phyloP scores from a whole-genome alignment of 2,888 invertebrate species.

The Synergus laeviventris region DNA sequence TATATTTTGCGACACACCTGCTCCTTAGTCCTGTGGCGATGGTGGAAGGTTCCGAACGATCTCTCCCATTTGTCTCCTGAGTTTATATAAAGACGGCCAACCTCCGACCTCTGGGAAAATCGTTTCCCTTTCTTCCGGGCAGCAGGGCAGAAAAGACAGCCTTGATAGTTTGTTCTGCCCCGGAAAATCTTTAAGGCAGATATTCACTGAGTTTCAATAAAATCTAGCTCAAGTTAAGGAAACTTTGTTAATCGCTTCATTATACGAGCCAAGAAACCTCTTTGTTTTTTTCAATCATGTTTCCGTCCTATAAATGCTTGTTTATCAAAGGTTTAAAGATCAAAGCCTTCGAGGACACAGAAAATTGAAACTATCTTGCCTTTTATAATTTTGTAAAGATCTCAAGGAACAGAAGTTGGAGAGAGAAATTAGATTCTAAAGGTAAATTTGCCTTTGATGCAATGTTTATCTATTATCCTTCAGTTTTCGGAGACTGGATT shows the following conservation, averaged over 20 bases:
- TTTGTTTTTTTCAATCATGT: slow-evolving; percentile 18
- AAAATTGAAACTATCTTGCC: neutral
- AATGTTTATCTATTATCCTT: neutral
- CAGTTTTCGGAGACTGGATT: too few relatives aligned
- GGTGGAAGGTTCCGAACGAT: slow-evolving; percentile 52
- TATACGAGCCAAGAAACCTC: neutral
- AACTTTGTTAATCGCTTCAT: slow-evolving; percentile 27
- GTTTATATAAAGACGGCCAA: slow-evolving; percentile 65
- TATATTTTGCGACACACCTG: slow-evolving; percentile 69
- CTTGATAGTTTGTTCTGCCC: slow-evolving; percentile 32
- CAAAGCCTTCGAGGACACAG: neutral
- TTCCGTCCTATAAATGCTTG: neutral
- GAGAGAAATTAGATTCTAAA: neutral
- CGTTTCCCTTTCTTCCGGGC: slow-evolving; percentile 41
- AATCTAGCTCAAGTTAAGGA: slow-evolving; percentile 51
- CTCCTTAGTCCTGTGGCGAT: slow-evolving; percentile 63
- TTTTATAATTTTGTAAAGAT: neutral
- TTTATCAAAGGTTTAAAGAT: slow-evolving; percentile 15
- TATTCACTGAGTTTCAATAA: slow-evolving; percentile 69
- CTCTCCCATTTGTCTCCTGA: slow-evolving; percentile 68
- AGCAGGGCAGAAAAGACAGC: slow-evolving; percentile 8
- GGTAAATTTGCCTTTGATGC: neutral
- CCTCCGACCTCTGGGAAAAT: slow-evolving; percentile 47
- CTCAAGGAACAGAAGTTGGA: neutral
- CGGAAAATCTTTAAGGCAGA: slow-evolving; percentile 60